Evolutionary conservation across 2,888 invertebrate species (phyloP), one percentile per base, ranked within the genome.

Genomic region (Corythucha ciliata): DNA sequence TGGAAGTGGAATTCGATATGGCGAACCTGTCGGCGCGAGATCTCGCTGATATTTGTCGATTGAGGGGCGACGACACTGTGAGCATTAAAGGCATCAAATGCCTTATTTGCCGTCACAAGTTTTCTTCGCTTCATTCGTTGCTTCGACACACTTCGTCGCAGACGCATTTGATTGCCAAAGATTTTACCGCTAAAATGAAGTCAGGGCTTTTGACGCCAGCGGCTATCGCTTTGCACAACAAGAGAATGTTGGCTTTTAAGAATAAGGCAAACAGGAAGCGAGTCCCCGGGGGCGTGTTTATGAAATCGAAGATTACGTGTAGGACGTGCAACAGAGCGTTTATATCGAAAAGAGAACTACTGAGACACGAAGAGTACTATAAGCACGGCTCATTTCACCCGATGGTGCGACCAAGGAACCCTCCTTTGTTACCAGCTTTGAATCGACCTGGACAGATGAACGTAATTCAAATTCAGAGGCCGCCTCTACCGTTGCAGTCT

Each of bases 61-160:
- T n/a, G n/a, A n/a, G n/a, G n/a, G n/a, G n/a, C n/a, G n/a, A n/a
- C n/a, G n/a, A n/a, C 4, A 40, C 49, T 5, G 49, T 49, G 5
- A 41, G 42, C 24, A 33, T 24, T 2, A 24, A 40, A 16, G 32
- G 33, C 12, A 33, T 32, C 25, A 12, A 34, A 4, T 49, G 49
- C 33, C 40, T 49, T 8, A 49, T 49, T 40, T 49, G 49, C 20
- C 41, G 42, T 21, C 49, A 49, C 21, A 41, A 32, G 21, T 49
- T 49, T 18, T 22, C 32, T 21, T 36, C n/a, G 10, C 22, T 49
- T 14, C 16, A 21, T 22, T 49, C 49, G 8, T 18, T 49, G 8
- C 33, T 40, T 24, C 40, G 49, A 29, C 49, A 49, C 32, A 49
- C 49, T 8, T 29, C 29, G 12, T 49, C 33, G 18, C 27, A 32